Conservation (phyloP, 2,888 invertebrate genomes). For the Drosophila leonis region DNA sequence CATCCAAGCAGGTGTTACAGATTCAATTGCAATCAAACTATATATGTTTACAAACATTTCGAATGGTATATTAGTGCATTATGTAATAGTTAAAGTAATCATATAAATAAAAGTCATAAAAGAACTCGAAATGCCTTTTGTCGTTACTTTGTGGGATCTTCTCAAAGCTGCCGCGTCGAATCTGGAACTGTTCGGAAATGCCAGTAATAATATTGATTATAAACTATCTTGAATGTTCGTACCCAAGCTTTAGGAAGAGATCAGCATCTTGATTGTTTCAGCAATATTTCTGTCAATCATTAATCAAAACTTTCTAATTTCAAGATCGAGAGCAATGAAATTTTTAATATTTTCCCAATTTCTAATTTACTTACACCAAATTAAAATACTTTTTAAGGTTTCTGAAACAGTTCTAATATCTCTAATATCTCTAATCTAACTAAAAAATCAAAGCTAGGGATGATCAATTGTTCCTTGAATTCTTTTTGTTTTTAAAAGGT, state of each 20-base stretch:
- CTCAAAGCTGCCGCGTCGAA: neutral
- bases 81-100: slow-evolving; percentile 1
- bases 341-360: neutral
- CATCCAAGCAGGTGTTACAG: neutral
- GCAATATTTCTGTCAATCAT: too few species aligned
- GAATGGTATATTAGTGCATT: slow-evolving; percentile 2
- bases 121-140: neutral
- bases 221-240: neutral
- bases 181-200: neutral
- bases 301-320: neutral
- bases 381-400: neutral
- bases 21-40: slow-evolving; percentile 1
- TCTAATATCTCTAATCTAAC: neutral
- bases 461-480: neutral
- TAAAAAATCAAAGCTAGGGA: slow-evolving; percentile 1
- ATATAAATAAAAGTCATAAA: neutral
- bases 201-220: neutral
- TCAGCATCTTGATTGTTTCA: neutral
- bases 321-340: neutral
- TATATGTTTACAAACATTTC: slow-evolving; percentile 2
- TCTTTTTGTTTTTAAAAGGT: neutral
- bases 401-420: neutral
- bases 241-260: neutral
- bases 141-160: neutral
- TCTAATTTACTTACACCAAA: neutral